A percentile compares a stretch with the other conserved stretches of the same genome.
Evolutionary conservation across 2,888 invertebrate genomes (phyloP).

Genomic region (Doris montereyensis): DNA sequence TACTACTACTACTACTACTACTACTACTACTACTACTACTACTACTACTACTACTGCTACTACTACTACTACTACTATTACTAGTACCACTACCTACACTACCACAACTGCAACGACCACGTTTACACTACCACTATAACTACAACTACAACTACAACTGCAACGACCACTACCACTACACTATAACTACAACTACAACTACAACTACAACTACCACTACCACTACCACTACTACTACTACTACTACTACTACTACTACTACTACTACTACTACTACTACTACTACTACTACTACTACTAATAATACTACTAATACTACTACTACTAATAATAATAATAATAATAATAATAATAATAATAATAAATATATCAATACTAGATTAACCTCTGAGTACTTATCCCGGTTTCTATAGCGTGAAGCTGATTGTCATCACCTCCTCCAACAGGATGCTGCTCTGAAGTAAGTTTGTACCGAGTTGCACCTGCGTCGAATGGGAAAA

Average conservation of each 20-base stretch:
- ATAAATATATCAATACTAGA: not conserved
- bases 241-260: constrained; percentile 8
- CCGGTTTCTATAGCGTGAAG: no score
- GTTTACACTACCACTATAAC: not conserved
- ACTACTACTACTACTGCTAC: constrained; percentile 3
- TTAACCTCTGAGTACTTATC: no score
- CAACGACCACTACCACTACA: constrained; percentile 12
- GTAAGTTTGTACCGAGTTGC: no score
- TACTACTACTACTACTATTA: constrained; percentile 32
- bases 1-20: not conserved
- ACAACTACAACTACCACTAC: constrained; percentile 1
- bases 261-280: constrained; percentile 17
- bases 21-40: not conserved
- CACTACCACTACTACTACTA: constrained; percentile 1
- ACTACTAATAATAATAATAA: no score
- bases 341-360: not conserved
- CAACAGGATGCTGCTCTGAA: no score
- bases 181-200: constrained; percentile 21
- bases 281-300: constrained; percentile 10
- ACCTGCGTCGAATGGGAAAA: no score
- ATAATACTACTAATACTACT: constrained; percentile 10
- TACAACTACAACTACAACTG: constrained; percentile 7
- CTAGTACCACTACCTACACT: constrained; percentile 26
- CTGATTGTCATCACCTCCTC: no score
- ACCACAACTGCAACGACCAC: constrained; percentile 12